phyloP scores from a whole-genome alignment of 2,797 vertebrate species.

The Anguilla marmorata region DNA sequence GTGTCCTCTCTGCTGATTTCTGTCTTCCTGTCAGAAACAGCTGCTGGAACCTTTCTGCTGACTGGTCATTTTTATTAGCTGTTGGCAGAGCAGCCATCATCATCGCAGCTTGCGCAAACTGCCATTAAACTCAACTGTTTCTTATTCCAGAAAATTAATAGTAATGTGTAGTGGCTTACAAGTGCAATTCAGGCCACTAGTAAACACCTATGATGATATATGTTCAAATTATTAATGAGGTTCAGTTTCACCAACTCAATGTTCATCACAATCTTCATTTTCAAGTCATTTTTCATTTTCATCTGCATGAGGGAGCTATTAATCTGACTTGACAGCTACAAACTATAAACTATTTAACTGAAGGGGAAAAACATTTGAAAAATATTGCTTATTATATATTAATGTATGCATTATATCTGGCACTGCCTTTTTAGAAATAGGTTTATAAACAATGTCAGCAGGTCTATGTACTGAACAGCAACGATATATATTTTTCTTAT shows the following conservation, averaged over 20 bases:
- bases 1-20: not conserved
- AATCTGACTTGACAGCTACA: not conserved
- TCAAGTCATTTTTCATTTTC: too few relatives aligned
- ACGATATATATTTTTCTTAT: not conserved
- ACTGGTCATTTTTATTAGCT: slow-evolving; percentile 2
- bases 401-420: not conserved
- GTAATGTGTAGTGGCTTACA: not conserved
- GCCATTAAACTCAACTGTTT: not conserved
- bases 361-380: not conserved
- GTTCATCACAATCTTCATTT: not conserved
- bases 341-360: not conserved
- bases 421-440: not conserved
- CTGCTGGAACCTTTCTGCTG: slow-evolving; percentile 15
- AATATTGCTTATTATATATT: not conserved
- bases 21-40: not conserved
- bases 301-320: not conserved
- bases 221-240: not conserved
- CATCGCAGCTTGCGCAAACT: not conserved
- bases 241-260: not conserved
- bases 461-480: not conserved
- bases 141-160: not conserved
- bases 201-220: not conserved
- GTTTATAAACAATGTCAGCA: not conserved
- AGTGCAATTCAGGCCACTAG: not conserved
- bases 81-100: not conserved